Conservation (phyloP, 2,797 vertebrate species). For the Myotis myotis region DNA sequence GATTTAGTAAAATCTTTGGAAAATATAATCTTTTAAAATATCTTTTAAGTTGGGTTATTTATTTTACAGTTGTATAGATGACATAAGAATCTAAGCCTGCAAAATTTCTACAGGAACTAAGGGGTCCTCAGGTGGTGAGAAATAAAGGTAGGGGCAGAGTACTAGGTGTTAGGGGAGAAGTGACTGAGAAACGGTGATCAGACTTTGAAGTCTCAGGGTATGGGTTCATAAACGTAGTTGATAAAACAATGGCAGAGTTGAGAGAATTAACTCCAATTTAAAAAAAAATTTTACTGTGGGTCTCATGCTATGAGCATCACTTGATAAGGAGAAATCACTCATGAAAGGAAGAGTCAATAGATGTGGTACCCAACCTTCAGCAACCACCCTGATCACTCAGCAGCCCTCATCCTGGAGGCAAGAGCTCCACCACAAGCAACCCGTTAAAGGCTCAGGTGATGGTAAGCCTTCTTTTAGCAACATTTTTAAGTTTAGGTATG, state of each 20-base stretch:
- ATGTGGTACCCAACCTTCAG: neutral
- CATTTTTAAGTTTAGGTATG: neutral
- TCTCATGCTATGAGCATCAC: neutral
- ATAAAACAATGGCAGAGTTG: neutral
- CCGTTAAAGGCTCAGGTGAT: neutral
- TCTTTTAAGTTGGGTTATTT: neutral
- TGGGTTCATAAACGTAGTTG: neutral
- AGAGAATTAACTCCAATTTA: neutral
- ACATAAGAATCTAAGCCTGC: neutral
- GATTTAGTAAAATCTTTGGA: slow-evolving; percentile 71
- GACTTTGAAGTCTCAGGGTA: neutral
- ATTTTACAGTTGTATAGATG: neutral
- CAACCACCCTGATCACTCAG: neutral
- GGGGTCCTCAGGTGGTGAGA: neutral
- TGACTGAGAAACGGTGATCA: neutral
- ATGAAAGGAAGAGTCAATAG: neutral
- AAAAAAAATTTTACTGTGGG: neutral
- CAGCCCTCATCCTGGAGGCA: neutral
- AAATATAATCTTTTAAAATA: slow-evolving; percentile 45
- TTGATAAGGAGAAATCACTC: neutral
- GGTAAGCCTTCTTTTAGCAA: neutral
- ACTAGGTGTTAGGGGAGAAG: neutral
- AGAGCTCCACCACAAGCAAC: too few relatives aligned
- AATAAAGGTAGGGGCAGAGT: neutral
- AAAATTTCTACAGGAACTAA: neutral